phyloP scores from a whole-genome alignment of 2,113 vertebrate species.

The Polyodon spathula region DNA sequence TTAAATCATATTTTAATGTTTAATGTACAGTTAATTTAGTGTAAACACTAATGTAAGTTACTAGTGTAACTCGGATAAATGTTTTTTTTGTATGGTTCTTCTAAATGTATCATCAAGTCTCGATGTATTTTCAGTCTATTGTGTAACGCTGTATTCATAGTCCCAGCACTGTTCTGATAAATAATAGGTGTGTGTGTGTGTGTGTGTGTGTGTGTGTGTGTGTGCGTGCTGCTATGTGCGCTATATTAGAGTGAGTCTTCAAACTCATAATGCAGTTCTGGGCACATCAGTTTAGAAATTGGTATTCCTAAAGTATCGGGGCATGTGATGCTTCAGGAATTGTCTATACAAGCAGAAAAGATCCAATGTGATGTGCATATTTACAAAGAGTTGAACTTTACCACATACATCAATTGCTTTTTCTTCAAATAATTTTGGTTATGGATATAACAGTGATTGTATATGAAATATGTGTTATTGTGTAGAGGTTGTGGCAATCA shows the following conservation, averaged over 20 bases:
- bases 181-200: conserved; percentile 1
- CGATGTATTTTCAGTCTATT: not conserved
- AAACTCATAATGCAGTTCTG: not conserved
- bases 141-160: not conserved
- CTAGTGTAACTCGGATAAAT: not conserved
- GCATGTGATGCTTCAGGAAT: not conserved
- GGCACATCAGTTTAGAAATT: not conserved
- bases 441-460: no score
- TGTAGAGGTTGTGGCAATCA: no score
- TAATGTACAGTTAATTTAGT: no score
- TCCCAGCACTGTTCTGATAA: not conserved
- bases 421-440: no score
- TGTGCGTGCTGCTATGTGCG: no score
- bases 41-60: not conserved
- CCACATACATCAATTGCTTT: no score
- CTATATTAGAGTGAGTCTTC: not conserved
- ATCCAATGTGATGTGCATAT: not conserved
- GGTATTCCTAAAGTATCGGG: not conserved
- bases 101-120: not conserved
- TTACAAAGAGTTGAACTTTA: no score
- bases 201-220: no score
- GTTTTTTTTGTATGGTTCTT: not conserved
- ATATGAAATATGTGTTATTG: no score
- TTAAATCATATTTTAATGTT: no score
- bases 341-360: not conserved